phyloP scores from a whole-genome alignment of 2,113 vertebrate species.

The Tiliqua scincoides region DNA sequence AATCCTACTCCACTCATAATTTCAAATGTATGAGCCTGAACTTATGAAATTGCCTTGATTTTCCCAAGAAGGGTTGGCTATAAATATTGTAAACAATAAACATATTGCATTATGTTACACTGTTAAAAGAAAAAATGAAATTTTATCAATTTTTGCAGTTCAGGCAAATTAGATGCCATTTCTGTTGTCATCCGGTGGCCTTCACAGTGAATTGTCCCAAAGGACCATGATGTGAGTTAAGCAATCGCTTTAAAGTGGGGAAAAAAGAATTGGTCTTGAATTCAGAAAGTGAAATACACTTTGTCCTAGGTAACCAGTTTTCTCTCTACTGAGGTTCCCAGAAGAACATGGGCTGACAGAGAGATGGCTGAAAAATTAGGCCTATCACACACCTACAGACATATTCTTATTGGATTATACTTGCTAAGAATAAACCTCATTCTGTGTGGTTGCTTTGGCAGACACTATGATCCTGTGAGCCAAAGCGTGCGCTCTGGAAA shows the following conservation, averaged over 20 bases:
- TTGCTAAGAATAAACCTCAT: conserved; percentile 74
- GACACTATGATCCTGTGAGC: conserved; percentile 68
- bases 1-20: background rate
- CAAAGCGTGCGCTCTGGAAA: conserved; percentile 71
- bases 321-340: conserved; percentile 20
- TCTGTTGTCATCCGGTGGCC: background rate
- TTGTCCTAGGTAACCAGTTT: conserved; percentile 1
- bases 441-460: conserved; percentile 72
- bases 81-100: background rate
- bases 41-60: background rate
- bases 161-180: background rate
- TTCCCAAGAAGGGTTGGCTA: background rate
- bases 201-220: background rate
- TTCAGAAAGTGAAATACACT: conserved; percentile 38
- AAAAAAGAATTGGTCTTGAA: background rate
- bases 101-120: background rate
- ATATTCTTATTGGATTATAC: conserved; percentile 76
- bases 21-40: background rate
- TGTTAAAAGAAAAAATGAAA: conserved; percentile 27
- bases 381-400: conserved; percentile 69
- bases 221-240: conserved; percentile 20
- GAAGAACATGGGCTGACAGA: conserved; percentile 32
- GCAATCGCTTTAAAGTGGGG: conserved; percentile 4
- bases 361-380: conserved; percentile 65
- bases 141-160: conserved; percentile 14